phyloP scores from a whole-genome alignment of 2,888 invertebrate species.

The Byasa hedistus region DNA sequence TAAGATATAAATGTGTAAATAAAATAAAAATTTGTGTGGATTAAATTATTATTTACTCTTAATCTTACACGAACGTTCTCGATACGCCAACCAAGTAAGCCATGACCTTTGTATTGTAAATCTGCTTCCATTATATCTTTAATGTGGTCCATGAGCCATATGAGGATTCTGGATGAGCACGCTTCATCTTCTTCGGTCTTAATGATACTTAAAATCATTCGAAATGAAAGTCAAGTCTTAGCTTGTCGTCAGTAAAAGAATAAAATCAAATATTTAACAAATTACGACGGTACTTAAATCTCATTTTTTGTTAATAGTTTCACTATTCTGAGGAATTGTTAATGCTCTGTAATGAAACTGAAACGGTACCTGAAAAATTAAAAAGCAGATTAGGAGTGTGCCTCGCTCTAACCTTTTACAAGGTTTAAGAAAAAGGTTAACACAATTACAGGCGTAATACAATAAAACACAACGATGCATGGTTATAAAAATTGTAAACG shows the following conservation, averaged over 20 bases:
- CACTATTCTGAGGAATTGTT: constrained; percentile 6
- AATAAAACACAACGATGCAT: not conserved
- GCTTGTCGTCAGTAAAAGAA: too few species aligned
- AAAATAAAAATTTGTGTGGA: not conserved
- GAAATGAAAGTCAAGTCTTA: too few species aligned
- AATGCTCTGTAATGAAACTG: constrained; percentile 23
- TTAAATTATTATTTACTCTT: not conserved
- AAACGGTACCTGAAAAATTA: constrained; percentile 24
- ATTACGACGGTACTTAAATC: too few species aligned
- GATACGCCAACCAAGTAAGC: too few species aligned
- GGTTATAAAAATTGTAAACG: not conserved
- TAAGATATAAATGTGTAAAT: not conserved
- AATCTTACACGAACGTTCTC: too few species aligned
- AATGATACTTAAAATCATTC: too few species aligned
- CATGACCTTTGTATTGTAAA: too few species aligned
- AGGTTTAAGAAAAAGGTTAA: not conserved
- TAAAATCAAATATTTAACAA: not conserved
- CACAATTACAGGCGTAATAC: not conserved
- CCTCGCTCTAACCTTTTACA: not conserved
- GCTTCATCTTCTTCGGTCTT: too few species aligned
- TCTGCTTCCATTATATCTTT: too few species aligned
- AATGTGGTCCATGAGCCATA: too few species aligned
- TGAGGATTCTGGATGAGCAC: too few species aligned
- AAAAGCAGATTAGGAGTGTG: not conserved
- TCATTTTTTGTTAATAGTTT: not conserved